A percentile compares a stretch with the other conserved stretches of the same genome.
phyloP scores from a whole-genome alignment of 2,113 vertebrate species.

The Siniperca knerii region DNA sequence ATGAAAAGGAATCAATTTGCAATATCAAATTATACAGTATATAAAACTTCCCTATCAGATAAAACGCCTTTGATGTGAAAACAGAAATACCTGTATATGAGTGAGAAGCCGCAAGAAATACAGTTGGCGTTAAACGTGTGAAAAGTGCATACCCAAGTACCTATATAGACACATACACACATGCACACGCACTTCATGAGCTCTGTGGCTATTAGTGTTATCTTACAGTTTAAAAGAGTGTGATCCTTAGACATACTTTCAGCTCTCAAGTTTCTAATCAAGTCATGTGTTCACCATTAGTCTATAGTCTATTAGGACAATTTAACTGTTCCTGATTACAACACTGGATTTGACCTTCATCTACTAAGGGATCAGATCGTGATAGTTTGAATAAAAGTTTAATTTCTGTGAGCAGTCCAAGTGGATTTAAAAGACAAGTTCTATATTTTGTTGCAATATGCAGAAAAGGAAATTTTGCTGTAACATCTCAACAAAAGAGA shows the following conservation, averaged over 20 bases:
- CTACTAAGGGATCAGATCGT: not conserved
- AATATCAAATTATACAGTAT: constrained; percentile 11
- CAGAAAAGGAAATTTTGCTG: not conserved
- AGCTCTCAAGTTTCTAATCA: not conserved
- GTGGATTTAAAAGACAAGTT: not conserved
- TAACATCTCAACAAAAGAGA: not conserved
- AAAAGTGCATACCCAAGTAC: constrained; percentile 44
- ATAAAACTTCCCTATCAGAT: constrained; percentile 20
- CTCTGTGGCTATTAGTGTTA: constrained; percentile 29
- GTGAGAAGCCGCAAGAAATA: constrained; percentile 40
- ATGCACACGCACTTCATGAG: constrained; percentile 36
- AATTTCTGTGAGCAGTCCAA: not conserved
- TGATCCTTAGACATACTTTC: constrained; percentile 21
- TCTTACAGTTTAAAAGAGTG: constrained; percentile 50
- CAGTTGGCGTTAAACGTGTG: constrained; percentile 44
- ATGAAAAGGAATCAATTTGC: constrained; percentile 32
- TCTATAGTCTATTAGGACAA: not conserved
- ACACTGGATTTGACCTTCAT: not conserved
- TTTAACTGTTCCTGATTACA: not conserved
- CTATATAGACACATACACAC: constrained; percentile 18
- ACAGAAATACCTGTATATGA: constrained; percentile 33
- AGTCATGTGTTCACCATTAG: constrained; percentile 5
- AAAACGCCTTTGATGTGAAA: constrained; percentile 49
- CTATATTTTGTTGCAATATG: not conserved
- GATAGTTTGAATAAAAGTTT: not conserved